Conservation (phyloP, 2,888 invertebrate genomes). For the Folsomia candida region DNA sequence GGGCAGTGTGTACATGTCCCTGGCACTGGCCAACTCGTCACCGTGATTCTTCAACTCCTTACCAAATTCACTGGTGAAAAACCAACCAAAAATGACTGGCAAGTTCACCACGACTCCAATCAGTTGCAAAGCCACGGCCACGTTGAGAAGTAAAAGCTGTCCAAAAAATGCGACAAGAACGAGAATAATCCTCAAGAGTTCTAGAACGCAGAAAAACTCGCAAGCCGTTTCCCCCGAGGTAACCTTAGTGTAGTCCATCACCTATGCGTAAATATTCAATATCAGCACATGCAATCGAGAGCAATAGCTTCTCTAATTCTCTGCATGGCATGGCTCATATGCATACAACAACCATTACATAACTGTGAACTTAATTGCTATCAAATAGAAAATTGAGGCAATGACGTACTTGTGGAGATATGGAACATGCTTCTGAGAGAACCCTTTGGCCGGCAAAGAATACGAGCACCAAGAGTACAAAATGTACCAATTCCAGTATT, state of each 20-base stretch:
- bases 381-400: neutral
- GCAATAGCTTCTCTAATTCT: neutral
- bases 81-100: neutral
- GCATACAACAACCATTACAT: too few species aligned
- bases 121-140: neutral
- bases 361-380: too few species aligned
- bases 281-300: neutral
- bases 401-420: neutral
- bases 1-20: neutral
- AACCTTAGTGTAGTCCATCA: neutral
- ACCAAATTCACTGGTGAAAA: neutral
- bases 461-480: neutral
- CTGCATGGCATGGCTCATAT: too few species aligned
- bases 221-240: neutral
- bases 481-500: neutral
- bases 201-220: neutral
- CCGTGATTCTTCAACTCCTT: neutral
- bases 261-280: neutral
- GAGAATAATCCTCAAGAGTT: neutral
- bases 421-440: neutral
- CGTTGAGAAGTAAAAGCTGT: neutral
- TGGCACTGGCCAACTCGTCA: neutral
- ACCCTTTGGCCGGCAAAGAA: constrained; percentile 1
- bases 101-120: neutral
- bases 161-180: neutral